Evolutionary conservation across 2,113 vertebrate genomes (phyloP).

Genomic region (Rhea pennata): DNA sequence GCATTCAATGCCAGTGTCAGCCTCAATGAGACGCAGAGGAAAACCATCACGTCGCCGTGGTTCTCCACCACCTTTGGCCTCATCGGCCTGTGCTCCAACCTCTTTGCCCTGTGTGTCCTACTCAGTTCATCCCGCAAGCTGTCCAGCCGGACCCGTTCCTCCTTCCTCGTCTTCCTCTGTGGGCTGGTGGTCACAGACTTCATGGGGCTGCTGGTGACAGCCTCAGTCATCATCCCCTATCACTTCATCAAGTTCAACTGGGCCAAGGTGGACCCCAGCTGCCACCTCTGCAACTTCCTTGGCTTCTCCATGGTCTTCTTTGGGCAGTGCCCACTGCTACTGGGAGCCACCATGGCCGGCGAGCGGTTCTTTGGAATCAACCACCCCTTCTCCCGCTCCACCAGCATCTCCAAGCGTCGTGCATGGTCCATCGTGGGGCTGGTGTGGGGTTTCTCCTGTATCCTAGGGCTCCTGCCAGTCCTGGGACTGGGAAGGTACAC

Average conservation of each 20-base stretch:
- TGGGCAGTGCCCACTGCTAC: slow-evolving; percentile 88
- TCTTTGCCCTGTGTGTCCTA: slow-evolving; percentile 88
- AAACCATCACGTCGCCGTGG: slow-evolving; percentile 77
- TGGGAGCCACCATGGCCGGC: slow-evolving; percentile 89
- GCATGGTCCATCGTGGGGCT: slow-evolving; percentile 81
- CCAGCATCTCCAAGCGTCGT: slow-evolving; percentile 73
- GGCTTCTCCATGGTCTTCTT: slow-evolving; percentile 97
- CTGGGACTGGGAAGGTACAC: slow-evolving; percentile 87
- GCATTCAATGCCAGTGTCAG: neutral
- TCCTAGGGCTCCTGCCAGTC: slow-evolving; percentile 84
- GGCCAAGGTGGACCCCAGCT: slow-evolving; percentile 80
- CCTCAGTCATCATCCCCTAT: slow-evolving; percentile 86
- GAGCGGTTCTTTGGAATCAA: slow-evolving; percentile 94
- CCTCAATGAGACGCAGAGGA: neutral
- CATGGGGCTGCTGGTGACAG: slow-evolving; percentile 90
- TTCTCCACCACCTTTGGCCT: slow-evolving; percentile 81
- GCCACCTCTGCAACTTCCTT: slow-evolving; percentile 92
- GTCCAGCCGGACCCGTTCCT: slow-evolving; percentile 80
- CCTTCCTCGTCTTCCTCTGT: slow-evolving; percentile 90
- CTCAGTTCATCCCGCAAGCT: slow-evolving; percentile 79
- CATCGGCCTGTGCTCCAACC: slow-evolving; percentile 90
- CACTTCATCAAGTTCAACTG: slow-evolving; percentile 82
- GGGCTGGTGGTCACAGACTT: slow-evolving; percentile 94
- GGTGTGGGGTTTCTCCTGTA: slow-evolving; percentile 84
- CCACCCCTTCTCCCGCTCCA: slow-evolving; percentile 84